These are phyloP conservation scores for Drosophila miranda DNA, from an alignment of 1,140 invertebrate species.

Conservation along the genomic window DNA sequence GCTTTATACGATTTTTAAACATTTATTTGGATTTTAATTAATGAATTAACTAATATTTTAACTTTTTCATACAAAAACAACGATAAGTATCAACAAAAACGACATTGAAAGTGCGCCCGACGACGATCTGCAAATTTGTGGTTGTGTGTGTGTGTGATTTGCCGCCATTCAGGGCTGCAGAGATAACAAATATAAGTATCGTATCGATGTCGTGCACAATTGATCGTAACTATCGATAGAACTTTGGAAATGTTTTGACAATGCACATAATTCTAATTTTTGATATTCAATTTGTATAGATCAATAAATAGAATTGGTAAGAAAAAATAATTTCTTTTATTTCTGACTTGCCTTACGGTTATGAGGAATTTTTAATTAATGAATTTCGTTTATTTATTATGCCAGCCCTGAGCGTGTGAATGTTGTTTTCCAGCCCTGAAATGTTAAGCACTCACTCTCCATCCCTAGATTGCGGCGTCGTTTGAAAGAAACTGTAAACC, in stretches of 20 bases:
- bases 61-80: conserved; percentile 15
- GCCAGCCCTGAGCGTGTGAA: background rate
- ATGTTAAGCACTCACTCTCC: conserved; percentile 7
- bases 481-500: conserved; percentile 78
- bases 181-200: too few relatives aligned
- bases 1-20: too few relatives aligned
- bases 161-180: conserved; percentile 15
- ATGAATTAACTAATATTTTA: background rate
- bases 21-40: background rate
- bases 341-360: too few relatives aligned
- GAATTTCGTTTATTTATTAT: background rate
- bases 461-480: conserved; percentile 70
- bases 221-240: background rate
- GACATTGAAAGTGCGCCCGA: conserved; percentile 12
- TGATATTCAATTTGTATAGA: background rate
- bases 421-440: conserved; percentile 43
- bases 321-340: too few relatives aligned
- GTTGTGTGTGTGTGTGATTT: conserved; percentile 4
- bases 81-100: conserved; percentile 22
- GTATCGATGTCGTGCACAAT: conserved; percentile 11
- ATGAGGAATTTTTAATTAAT: too few relatives aligned
- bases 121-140: background rate
- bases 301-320: background rate
- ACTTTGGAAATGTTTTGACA: background rate
- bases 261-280: too few relatives aligned